Evolutionary conservation across 2,113 vertebrate genomes (phyloP).

Genomic region (Pelusios castaneus): DNA sequence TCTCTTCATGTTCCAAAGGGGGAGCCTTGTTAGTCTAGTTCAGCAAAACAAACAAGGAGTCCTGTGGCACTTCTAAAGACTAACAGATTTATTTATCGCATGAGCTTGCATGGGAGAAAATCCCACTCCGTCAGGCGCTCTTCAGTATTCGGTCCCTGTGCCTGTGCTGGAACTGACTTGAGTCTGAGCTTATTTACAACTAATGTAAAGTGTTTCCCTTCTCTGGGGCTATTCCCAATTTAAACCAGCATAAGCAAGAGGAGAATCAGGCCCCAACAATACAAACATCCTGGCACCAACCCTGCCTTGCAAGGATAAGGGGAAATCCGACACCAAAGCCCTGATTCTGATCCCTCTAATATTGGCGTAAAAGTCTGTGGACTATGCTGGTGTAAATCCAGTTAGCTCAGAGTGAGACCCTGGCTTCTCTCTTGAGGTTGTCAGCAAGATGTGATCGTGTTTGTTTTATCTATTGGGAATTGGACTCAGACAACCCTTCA

Average conservation of each 20-base stretch:
- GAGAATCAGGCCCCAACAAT: not conserved
- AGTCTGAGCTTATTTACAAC: not conserved
- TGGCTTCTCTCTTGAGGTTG: not conserved
- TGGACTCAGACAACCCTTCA: accelerated
- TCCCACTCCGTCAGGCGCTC: too few relatives aligned
- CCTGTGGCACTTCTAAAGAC: too few relatives aligned
- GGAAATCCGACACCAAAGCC: not conserved
- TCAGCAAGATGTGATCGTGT: not conserved
- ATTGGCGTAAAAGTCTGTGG: accelerated
- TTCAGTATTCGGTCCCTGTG: not conserved
- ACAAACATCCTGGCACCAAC: not conserved
- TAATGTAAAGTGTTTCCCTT: not conserved
- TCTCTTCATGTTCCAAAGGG: too few relatives aligned
- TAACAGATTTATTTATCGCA: too few relatives aligned
- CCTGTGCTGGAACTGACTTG: accelerated
- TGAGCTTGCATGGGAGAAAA: too few relatives aligned
- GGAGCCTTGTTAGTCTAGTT: too few relatives aligned
- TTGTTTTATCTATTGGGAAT: not conserved
- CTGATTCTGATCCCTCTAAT: not conserved
- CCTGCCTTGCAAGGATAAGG: not conserved
- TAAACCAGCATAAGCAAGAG: not conserved
- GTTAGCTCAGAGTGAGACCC: not conserved
- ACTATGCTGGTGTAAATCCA: not conserved
- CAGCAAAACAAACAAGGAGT: too few relatives aligned
- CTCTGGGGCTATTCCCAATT: not conserved